A percentile compares a stretch with the other conserved stretches of the same genome.
Conservation (phyloP, 2,797 vertebrate species). For the Myoxocephalus aenaeus region DNA sequence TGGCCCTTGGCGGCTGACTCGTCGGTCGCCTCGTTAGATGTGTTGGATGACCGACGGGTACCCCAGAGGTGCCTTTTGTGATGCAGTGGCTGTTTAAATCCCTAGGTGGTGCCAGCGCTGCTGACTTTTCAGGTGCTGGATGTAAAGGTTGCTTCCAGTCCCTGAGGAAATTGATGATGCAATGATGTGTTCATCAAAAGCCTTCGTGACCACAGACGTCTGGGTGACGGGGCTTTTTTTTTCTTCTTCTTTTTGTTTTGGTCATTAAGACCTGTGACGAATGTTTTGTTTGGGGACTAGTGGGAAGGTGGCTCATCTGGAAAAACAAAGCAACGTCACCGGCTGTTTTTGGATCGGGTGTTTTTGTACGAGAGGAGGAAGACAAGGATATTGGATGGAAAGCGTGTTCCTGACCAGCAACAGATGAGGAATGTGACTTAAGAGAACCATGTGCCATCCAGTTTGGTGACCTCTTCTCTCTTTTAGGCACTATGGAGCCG, state of each 20-base stretch:
- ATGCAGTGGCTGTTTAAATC: neutral
- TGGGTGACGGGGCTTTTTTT: neutral
- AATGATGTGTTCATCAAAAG: neutral
- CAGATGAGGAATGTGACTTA: too few species aligned
- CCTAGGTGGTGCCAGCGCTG: neutral
- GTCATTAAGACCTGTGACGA: neutral
- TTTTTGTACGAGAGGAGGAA: neutral
- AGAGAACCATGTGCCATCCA: too few species aligned
- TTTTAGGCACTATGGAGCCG: too few species aligned
- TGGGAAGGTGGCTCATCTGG: neutral
- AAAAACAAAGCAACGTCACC: neutral
- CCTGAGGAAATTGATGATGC: neutral
- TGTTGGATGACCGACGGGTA: neutral
- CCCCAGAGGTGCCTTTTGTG: neutral
- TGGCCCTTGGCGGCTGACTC: neutral
- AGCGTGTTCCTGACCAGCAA: neutral
- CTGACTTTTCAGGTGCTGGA: neutral
- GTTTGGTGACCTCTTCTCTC: too few species aligned
- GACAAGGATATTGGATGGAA: neutral
- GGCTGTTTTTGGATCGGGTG: neutral
- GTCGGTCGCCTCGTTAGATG: neutral
- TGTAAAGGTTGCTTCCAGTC: neutral
- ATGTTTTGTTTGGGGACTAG: neutral
- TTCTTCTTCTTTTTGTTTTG: neutral
- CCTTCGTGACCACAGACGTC: neutral